Evolutionary conservation across 2,888 invertebrate species (phyloP).

Genomic region (Zaprionus bogoriensis): DNA sequence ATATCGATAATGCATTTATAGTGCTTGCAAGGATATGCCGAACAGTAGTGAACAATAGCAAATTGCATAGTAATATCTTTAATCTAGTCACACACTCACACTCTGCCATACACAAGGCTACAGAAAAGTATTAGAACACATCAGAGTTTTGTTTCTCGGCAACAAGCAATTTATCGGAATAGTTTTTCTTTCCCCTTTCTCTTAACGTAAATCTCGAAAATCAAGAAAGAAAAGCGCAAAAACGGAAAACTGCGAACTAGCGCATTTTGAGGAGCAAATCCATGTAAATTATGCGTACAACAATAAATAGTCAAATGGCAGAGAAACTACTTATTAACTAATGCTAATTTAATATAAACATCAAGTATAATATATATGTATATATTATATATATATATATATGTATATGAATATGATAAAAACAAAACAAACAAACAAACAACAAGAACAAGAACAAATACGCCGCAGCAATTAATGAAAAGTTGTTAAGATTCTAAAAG

Average conservation of each 20-base stretch:
- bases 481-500: slow-evolving; percentile 81
- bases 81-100: slow-evolving; percentile 7
- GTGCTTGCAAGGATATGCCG: slow-evolving; percentile 23
- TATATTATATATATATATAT: slow-evolving; percentile 23
- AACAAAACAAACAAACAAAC: slow-evolving; percentile 23
- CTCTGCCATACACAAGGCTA: slow-evolving; percentile 8
- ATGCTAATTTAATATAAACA: slow-evolving; percentile 11
- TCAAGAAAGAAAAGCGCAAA: slow-evolving; percentile 18
- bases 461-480: slow-evolving; percentile 67
- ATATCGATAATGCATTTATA: neutral
- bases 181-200: slow-evolving; percentile 18
- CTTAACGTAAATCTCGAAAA: slow-evolving; percentile 17
- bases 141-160: slow-evolving; percentile 37
- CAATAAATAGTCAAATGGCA: slow-evolving; percentile 48
- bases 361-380: slow-evolving; percentile 9
- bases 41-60: neutral
- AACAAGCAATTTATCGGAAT: slow-evolving; percentile 40
- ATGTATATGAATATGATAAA: slow-evolving; percentile 33
- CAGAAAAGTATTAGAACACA: slow-evolving; percentile 46
- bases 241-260: slow-evolving; percentile 34
- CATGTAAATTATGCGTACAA: slow-evolving; percentile 72
- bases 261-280: slow-evolving; percentile 31
- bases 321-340: slow-evolving; percentile 42
- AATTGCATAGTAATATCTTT: slow-evolving; percentile 18
- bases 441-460: slow-evolving; percentile 19